Conservation (phyloP, 2,113 vertebrate species). For the Regulus satrapa region DNA sequence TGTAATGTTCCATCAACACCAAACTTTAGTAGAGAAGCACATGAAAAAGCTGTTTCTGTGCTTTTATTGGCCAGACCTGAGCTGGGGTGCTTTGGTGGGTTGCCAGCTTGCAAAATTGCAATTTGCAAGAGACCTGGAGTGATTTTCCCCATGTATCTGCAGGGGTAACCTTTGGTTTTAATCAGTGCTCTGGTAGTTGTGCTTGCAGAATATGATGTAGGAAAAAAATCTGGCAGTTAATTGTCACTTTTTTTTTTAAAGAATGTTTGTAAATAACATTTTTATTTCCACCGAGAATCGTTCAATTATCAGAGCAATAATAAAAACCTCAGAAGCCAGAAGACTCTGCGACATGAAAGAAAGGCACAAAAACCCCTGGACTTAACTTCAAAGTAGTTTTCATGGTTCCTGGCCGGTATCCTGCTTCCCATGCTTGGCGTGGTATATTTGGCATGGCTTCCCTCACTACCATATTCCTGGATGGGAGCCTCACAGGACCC, state of each 20-base stretch:
- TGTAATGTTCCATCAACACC: background rate
- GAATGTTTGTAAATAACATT: background rate
- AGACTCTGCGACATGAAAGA: background rate
- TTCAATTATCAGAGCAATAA: conserved; percentile 13
- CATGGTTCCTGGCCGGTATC: background rate
- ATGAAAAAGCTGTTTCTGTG: background rate
- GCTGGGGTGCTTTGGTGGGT: background rate
- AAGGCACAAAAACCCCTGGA: fast-evolving
- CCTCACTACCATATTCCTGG: background rate
- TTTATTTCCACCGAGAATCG: background rate
- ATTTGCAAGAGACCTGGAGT: background rate
- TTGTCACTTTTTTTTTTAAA: background rate
- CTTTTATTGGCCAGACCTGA: background rate
- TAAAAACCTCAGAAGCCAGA: background rate
- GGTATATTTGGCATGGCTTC: background rate
- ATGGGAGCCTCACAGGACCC: background rate
- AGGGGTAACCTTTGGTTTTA: background rate
- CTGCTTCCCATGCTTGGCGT: background rate
- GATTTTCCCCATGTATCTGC: background rate
- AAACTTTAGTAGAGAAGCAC: background rate
- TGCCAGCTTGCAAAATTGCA: background rate
- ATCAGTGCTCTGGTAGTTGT: background rate
- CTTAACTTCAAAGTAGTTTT: background rate
- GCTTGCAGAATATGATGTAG: background rate
- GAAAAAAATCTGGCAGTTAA: background rate